These are phyloP conservation scores for Zeus faber DNA, from an alignment of 2,113 vertebrate species.

Conservation along the genomic window DNA sequence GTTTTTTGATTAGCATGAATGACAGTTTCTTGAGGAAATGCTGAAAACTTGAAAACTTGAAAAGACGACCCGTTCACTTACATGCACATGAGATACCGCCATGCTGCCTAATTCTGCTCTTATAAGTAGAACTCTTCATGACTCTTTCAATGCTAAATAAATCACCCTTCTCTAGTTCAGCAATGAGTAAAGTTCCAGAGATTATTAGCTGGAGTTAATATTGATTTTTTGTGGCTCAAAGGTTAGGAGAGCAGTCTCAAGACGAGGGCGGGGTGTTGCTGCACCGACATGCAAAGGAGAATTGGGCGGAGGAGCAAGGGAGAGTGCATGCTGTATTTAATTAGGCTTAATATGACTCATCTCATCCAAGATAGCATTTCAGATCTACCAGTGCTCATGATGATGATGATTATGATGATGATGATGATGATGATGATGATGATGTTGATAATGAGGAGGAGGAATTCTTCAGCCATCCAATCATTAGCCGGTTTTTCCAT, in stretches of 20 bases:
- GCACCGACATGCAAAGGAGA: constrained; percentile 1
- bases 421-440: constrained; percentile 13
- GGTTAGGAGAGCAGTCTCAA: constrained; percentile 41
- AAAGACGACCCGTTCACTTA: no score
- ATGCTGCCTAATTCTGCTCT: no score
- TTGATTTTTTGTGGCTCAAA: constrained; percentile 60
- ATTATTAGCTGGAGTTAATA: constrained; percentile 57
- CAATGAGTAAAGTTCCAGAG: constrained; percentile 49
- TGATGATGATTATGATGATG: constrained; percentile 5
- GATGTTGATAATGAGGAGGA: no score
- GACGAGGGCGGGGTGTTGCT: no score
- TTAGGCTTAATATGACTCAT: constrained; percentile 18
- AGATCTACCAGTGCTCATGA: neutral
- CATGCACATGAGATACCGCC: no score
- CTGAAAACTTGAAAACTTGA: constrained; percentile 2
- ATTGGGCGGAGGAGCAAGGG: constrained; percentile 15
- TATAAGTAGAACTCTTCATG: no score
- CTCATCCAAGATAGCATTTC: constrained; percentile 26
- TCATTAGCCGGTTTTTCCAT: no score
- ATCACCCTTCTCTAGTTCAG: neutral
- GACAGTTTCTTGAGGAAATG: constrained; percentile 60
- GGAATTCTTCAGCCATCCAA: no score
- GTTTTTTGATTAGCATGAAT: constrained; percentile 73
- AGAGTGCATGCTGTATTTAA: constrained; percentile 20
- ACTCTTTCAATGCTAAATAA: no score